Evolutionary conservation across 2,888 invertebrate genomes (phyloP).

Genomic region (Mimas tiliae): DNA sequence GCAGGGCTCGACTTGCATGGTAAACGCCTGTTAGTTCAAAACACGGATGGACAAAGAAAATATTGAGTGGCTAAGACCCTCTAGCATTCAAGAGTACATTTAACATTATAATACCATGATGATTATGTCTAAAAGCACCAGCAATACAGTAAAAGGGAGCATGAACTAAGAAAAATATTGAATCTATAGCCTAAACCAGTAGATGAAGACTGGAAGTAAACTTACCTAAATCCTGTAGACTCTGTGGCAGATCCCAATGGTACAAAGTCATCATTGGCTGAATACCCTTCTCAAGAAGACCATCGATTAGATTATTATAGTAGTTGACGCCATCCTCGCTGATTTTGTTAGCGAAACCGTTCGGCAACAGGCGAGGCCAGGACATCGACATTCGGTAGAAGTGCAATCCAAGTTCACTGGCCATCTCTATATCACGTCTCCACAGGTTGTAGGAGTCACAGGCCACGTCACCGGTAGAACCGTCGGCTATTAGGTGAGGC

Average conservation of each 20-base stretch:
- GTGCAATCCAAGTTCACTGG: constrained; percentile 62
- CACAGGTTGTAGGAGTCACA: constrained; percentile 72
- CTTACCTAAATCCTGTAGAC: constrained; percentile 44
- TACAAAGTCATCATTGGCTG: constrained; percentile 61
- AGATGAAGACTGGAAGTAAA: neutral
- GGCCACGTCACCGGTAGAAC: constrained; percentile 37
- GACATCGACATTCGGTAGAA: constrained; percentile 86
- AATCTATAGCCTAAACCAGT: no score
- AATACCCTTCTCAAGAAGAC: constrained; percentile 77
- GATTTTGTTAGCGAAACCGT: constrained; percentile 82
- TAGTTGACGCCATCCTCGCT: constrained; percentile 87
- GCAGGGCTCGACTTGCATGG: no score
- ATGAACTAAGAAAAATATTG: no score
- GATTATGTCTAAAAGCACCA: no score
- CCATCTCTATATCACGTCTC: constrained; percentile 69
- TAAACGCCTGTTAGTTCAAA: no score
- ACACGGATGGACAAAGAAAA: no score
- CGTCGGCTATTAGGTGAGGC: constrained; percentile 4
- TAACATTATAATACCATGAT: no score
- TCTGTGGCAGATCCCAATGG: constrained; percentile 68
- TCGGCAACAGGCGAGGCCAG: constrained; percentile 88
- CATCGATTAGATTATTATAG: constrained; percentile 88
- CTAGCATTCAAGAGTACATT: no score
- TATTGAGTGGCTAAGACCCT: no score
- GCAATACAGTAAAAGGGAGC: no score